Conservation (phyloP, 2,113 vertebrate genomes). For the Mastomys natalensis region DNA sequence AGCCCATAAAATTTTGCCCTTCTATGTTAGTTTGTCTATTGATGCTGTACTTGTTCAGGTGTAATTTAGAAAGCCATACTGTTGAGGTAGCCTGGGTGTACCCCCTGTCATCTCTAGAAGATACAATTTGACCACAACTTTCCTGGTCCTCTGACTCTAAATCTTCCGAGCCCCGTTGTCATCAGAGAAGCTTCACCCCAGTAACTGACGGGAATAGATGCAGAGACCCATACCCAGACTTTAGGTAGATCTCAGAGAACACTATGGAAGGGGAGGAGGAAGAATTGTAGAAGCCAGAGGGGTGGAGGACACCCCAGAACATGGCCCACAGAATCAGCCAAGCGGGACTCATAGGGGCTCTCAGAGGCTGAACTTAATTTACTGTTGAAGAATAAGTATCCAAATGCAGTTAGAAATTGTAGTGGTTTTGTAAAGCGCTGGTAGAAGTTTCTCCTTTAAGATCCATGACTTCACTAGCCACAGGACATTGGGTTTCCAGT, state of each 20-base stretch:
- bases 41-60: not conserved
- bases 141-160: not conserved
- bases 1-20: not conserved
- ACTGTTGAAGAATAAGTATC: not conserved
- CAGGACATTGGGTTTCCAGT: not conserved
- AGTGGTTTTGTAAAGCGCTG: not conserved
- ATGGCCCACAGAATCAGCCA: not conserved
- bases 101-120: not conserved
- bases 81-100: not conserved
- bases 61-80: not conserved
- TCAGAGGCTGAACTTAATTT: not conserved
- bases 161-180: not conserved
- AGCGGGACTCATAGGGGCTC: not conserved
- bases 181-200: not conserved
- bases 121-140: not conserved
- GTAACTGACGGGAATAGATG: not conserved
- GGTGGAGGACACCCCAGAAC: not conserved
- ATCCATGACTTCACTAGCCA: not conserved
- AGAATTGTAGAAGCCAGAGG: not conserved
- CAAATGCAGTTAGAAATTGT: not conserved
- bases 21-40: not conserved
- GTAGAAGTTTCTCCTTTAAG: not conserved
- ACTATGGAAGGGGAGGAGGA: not conserved
- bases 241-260: not conserved
- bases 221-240: not conserved